Base-by-base conservation (phyloP, 2,113 vertebrate species). In the Setophaga coronata region DNA sequence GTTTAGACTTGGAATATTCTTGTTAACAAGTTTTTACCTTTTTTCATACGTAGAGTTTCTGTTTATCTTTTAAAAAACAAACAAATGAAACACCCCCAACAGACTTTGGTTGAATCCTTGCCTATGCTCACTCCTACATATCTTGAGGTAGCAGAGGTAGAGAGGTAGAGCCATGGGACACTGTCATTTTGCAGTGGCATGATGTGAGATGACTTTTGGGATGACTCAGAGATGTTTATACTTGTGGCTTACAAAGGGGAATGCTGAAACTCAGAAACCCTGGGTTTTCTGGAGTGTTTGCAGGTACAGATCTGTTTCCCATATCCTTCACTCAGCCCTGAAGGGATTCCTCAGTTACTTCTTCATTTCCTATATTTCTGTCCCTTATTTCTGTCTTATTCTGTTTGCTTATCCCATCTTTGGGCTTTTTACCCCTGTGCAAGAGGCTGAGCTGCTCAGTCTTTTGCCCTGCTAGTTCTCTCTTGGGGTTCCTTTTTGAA, bases 111-210 rank as follows among this genome's bases (percentile, higher is more conserved):
- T 60, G 40, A 85, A 82, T 36, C 57, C 48, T 79, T 74, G 10
- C 14, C 43, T 14, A 1, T 25, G 14, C 13, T 51, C 16, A 3
- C 10, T 38, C 11, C 21, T 34, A 15, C 5, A 0, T 24, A 28
- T 33, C 43, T 64, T 69, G 40, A 47, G 3, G 24, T 53, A 60
- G 20, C 4, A 66, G 53, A 54, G 42, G 9, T 1, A 53, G 38
- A 24, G 77, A 54, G 36, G 8, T 1, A 57, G 34, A 18, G 77
- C 26, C 9, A 14, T 3, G 6, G 20, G 2, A 58, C 36, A 42
- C 19, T 67, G 8, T 34, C 8, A 25, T 72, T 86, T 76, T 88
- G 36, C 16, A 66, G 31, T 19, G 17, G 2, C 15, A 31, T 15
- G 51, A 34, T 19, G 21, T 42, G 53, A 43, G 8, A 36, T 1